Conservation (phyloP, 2,797 vertebrate species). For the Clarias laeviceps region DNA sequence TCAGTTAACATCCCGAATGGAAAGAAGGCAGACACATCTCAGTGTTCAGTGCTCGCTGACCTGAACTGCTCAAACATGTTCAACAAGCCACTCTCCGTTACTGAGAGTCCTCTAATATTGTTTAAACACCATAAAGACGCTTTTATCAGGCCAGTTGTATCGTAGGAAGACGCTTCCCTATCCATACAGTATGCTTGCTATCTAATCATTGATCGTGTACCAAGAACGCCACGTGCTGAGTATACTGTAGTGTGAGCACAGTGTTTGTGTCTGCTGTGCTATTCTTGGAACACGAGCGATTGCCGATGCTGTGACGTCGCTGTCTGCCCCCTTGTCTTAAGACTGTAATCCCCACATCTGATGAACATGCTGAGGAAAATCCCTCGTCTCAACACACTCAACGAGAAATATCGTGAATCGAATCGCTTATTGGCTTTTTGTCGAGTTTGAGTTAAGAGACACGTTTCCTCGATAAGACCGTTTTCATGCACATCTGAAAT, state of each 20-base stretch:
- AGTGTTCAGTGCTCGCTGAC: not conserved
- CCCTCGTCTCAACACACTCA: not conserved
- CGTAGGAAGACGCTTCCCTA: not conserved
- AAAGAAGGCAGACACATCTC: not conserved
- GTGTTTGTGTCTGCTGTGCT: not conserved
- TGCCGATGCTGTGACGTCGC: not conserved
- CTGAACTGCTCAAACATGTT: not conserved
- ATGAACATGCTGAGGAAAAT: slow-evolving; percentile 20
- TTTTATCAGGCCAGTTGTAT: not conserved
- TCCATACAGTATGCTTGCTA: not conserved
- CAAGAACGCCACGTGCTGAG: not conserved
- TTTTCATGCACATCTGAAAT: not conserved
- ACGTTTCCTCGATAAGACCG: not conserved
- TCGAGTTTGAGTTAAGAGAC: no score
- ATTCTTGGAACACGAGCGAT: not conserved
- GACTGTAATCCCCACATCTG: slow-evolving; percentile 21
- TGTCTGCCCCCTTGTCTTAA: slow-evolving; percentile 23
- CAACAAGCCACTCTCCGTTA: not conserved
- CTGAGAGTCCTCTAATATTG: not conserved
- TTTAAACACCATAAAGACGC: not conserved
- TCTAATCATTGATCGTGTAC: not conserved
- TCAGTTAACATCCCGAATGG: not conserved
- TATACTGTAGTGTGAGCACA: not conserved
- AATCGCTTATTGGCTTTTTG: not conserved
- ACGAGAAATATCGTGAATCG: not conserved